phyloP scores from a whole-genome alignment of 2,797 vertebrate genomes.

The Eulemur coronatus region DNA sequence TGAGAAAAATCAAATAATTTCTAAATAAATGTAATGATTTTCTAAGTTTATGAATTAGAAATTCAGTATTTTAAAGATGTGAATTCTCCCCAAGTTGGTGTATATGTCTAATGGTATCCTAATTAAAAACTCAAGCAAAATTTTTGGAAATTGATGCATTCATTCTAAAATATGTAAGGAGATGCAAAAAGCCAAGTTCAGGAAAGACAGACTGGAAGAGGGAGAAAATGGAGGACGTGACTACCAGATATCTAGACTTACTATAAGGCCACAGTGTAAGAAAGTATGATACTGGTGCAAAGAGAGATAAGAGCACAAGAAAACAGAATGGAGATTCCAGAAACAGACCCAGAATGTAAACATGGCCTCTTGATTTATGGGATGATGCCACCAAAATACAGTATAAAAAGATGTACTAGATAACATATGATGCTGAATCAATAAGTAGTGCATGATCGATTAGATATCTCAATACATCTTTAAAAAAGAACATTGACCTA shows the following conservation, averaged over 20 bases:
- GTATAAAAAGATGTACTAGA: not conserved
- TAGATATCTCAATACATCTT: not conserved
- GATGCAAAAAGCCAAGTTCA: not conserved
- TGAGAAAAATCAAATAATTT: slow-evolving; percentile 25
- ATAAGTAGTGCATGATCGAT: not conserved
- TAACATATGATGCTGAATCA: not conserved
- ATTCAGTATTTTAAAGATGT: not conserved
- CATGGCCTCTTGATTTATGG: not conserved
- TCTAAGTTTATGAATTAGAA: not conserved
- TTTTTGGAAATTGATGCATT: not conserved
- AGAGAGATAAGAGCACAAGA: not conserved
- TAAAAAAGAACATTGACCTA: not conserved
- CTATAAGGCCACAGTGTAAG: not conserved
- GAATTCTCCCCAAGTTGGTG: not conserved
- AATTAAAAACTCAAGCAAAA: not conserved
- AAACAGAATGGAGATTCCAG: not conserved
- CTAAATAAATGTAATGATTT: slow-evolving; percentile 29
- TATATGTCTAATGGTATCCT: not conserved
- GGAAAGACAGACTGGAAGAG: not conserved
- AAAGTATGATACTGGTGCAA: not conserved
- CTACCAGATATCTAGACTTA: not conserved
- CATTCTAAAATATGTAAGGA: not conserved
- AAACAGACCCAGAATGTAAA: not conserved
- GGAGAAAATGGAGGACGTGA: not conserved
- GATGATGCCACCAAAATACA: not conserved